Conservation (phyloP, 2,888 invertebrate genomes). For the Liopterus haemorrhoidalis region DNA sequence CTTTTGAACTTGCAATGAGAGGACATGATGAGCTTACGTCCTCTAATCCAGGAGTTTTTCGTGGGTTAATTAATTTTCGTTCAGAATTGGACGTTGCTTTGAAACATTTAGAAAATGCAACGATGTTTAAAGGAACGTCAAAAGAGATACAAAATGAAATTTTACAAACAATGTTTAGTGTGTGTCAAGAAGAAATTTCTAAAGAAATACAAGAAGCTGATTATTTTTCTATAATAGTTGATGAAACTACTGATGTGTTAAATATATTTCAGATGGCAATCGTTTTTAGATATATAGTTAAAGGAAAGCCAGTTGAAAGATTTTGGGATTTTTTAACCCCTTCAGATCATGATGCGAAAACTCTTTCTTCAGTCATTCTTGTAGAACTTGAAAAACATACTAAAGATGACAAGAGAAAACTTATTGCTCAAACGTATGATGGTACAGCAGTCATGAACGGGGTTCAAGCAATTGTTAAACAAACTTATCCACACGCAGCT, state of each 20-base stretch:
- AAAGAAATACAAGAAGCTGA: conserved; percentile 28
- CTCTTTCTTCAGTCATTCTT: conserved; percentile 26
- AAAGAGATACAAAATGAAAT: conserved; percentile 34
- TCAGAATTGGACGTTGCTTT: conserved; percentile 28
- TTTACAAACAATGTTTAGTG: conserved; percentile 31
- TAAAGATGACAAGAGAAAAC: conserved; percentile 24
- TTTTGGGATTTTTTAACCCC: conserved; percentile 33
- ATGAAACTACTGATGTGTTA: conserved; percentile 32
- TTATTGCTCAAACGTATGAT: conserved; percentile 33
- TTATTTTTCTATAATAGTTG: conserved; percentile 32
- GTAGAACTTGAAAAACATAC: conserved; percentile 19
- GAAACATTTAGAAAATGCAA: conserved; percentile 27
- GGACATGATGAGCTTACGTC: conserved; percentile 25
- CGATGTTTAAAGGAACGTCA: conserved; percentile 31
- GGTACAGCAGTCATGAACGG: conserved; percentile 24
- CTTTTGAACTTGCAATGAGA: conserved; percentile 13
- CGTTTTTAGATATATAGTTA: conserved; percentile 30
- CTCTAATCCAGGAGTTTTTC: conserved; percentile 26
- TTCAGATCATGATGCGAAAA: conserved; percentile 20
- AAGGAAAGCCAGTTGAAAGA: conserved; percentile 31
- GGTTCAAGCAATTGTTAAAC: neutral
- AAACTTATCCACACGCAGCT: neutral
- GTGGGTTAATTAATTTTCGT: conserved; percentile 28
- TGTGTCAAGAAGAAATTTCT: conserved; percentile 29
- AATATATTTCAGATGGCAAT: conserved; percentile 26